Evolutionary conservation across 2,797 vertebrate species (phyloP), one percentile per base, ranked within the genome.

Genomic region (Oreochromis mossambicus): DNA sequence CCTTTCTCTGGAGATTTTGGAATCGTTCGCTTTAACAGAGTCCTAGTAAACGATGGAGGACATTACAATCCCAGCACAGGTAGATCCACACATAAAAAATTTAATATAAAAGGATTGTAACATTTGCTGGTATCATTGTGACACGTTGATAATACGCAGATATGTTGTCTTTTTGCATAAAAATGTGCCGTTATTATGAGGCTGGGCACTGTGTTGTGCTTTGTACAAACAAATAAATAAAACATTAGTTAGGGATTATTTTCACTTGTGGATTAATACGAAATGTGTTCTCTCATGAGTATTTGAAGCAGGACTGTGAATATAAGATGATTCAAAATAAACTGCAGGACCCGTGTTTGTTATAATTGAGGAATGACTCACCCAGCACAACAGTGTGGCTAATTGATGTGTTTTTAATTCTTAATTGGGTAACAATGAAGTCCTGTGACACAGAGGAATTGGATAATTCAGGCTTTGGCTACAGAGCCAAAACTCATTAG

Each of bases 41-140:
- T 99, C 73, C 95, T 99, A 5, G 97, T 99, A 78, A 99, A 99
- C 4, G 99, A 99, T 0, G 99, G 98, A 1, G 96, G 97, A 29
- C 97, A 98, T 73, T 99, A 99, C n/a, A 96, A 96, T 88, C 96
- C 98, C 3, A 88, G 88, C 15, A 98, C 98, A 92, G 99, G 99
- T 99, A 96, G 89, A 75, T 14, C 1, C 24, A 77, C 41, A 8
- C 8, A 3, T 34, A 78, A 21, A 63, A 61, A 70, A 21, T 56
- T 51, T 38, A n/a, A 3, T 46, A 12, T 12, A 19, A 36, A 73
- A 50, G 55, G 11, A 41, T 29, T 79, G 70, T 32, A 32, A 46
- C 26, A 34, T n/a, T 11, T 75, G 36, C 51, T 73, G 29, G 34
- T 12, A 41, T 32, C 15, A 2, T 13, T 38, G 29, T 50, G 43